Evolutionary conservation across 2,113 vertebrate genomes (phyloP).

Genomic region (Thalassarche chlororhynchos): DNA sequence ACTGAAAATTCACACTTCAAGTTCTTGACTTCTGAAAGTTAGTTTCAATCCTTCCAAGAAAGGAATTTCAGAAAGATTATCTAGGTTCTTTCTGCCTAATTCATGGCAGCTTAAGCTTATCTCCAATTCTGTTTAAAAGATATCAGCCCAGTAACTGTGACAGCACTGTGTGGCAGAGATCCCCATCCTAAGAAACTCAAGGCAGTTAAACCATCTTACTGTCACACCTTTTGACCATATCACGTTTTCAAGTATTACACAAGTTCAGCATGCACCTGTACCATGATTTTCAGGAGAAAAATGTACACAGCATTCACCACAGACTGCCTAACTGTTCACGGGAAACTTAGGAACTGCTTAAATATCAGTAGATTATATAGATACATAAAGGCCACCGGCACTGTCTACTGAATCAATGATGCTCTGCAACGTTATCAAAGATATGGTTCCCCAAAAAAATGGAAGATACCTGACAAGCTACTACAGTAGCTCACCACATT

Average conservation of each 20-base stretch:
- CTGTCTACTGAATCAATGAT: slow-evolving; percentile 28
- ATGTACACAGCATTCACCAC: slow-evolving; percentile 28
- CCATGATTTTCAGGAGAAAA: slow-evolving; percentile 40
- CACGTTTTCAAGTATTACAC: background rate
- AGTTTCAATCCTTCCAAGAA: background rate
- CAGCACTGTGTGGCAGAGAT: slow-evolving; percentile 20
- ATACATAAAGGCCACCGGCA: slow-evolving; percentile 35
- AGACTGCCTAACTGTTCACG: slow-evolving; percentile 24
- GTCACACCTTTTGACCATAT: slow-evolving; percentile 6
- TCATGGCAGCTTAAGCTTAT: background rate
- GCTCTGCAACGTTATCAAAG: slow-evolving; percentile 1
- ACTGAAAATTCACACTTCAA: background rate
- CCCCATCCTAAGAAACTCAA: slow-evolving; percentile 34
- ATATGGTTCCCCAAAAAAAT: slow-evolving; percentile 22
- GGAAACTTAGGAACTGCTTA: slow-evolving; percentile 14
- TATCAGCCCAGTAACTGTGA: background rate
- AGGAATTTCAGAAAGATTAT: background rate
- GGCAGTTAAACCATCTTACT: slow-evolving; percentile 23
- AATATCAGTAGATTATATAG: slow-evolving; percentile 16
- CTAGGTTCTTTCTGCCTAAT: background rate
- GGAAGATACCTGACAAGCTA: slow-evolving; percentile 24
- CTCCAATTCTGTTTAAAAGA: background rate
- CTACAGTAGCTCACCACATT: slow-evolving; percentile 26
- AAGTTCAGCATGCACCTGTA: slow-evolving; percentile 39
- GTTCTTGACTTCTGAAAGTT: slow-evolving; percentile 22